Percentiles rank a stretch among this genome's conserved stretches.
phyloP scores from a whole-genome alignment of 2,113 vertebrate species.

The Nothocercus julius region DNA sequence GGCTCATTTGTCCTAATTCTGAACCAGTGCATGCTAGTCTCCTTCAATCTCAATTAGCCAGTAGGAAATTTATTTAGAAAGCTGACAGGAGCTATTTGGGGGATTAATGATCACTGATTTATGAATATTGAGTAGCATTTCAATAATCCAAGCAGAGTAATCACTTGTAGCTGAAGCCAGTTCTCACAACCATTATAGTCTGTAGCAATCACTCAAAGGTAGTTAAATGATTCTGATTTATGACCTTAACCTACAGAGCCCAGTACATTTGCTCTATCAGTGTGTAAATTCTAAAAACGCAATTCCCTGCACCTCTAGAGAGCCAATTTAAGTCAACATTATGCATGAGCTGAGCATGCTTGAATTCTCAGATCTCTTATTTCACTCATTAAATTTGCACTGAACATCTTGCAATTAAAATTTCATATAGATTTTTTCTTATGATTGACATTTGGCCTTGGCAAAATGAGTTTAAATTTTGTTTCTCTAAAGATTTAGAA shows the following conservation, averaged over 20 bases:
- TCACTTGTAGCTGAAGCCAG: conserved; percentile 70
- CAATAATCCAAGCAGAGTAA: conserved; percentile 76
- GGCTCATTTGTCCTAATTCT: conserved; percentile 67
- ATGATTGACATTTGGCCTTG: conserved; percentile 85
- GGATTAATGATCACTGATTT: conserved; percentile 86
- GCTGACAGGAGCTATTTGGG: conserved; percentile 81
- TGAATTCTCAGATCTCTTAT: conserved; percentile 83
- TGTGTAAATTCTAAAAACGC: conserved; percentile 79
- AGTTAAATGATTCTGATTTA: conserved; percentile 86
- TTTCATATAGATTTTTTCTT: conserved; percentile 80
- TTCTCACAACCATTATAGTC: conserved; percentile 69
- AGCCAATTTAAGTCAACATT: conserved; percentile 83
- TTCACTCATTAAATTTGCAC: conserved; percentile 84
- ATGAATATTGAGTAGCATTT: conserved; percentile 82
- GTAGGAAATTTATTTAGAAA: conserved; percentile 81
- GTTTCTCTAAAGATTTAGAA: conserved; percentile 74
- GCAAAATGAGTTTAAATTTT: conserved; percentile 77
- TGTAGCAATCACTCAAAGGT: conserved; percentile 81
- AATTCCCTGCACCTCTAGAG: conserved; percentile 80
- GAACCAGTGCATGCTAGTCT: conserved; percentile 60
- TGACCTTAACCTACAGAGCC: conserved; percentile 82
- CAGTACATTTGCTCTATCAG: conserved; percentile 81
- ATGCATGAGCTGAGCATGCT: conserved; percentile 78
- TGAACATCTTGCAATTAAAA: conserved; percentile 86
- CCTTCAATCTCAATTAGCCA: conserved; percentile 84